phyloP scores from a whole-genome alignment of 1,140 invertebrate species.

The Tetraneura akinire region DNA sequence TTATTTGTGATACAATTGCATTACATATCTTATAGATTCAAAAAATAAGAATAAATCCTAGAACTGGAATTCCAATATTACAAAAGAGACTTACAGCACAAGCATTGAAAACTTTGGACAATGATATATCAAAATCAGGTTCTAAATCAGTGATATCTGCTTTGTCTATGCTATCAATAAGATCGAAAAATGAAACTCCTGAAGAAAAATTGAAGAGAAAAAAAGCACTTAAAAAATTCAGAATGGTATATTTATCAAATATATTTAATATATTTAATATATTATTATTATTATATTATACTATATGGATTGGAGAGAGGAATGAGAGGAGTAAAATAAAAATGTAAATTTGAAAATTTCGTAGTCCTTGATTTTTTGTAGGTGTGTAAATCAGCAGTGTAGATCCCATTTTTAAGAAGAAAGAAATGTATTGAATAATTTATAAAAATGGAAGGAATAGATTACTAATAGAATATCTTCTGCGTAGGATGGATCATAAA shows the following conservation, averaged over 20 bases:
- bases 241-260: slow-evolving; percentile 62
- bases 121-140: slow-evolving; percentile 56
- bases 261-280: no score
- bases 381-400: no score
- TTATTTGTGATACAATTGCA: slow-evolving; percentile 1
- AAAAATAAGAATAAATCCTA: slow-evolving; percentile 72
- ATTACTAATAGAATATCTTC: no score
- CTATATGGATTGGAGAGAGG: no score
- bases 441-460: no score
- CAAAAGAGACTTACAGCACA: slow-evolving; percentile 68
- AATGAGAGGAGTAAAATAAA: no score
- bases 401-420: no score
- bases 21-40: slow-evolving; percentile 49
- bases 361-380: no score
- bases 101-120: slow-evolving; percentile 68
- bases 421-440: no score
- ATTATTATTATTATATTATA: no score
- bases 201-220: slow-evolving; percentile 83
- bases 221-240: slow-evolving; percentile 77
- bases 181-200: slow-evolving; percentile 78
- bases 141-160: slow-evolving; percentile 71
- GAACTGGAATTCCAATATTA: slow-evolving; percentile 73
- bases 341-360: no score
- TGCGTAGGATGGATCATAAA: no score
- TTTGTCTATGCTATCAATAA: slow-evolving; percentile 70